Base-by-base conservation (phyloP, 2,888 invertebrate genomes). In the Erebia ligea region DNA sequence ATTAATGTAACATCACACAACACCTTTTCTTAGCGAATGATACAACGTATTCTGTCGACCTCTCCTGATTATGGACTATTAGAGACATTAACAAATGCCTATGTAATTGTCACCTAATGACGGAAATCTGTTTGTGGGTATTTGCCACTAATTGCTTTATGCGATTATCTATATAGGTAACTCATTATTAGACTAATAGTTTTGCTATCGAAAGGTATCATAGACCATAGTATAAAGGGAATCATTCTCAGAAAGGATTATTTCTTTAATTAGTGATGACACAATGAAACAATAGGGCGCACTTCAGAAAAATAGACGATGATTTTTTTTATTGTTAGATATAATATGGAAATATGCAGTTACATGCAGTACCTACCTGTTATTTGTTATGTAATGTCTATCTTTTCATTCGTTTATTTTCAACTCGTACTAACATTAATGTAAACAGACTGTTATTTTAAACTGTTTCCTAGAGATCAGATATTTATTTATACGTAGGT, bases 131-230 rank as follows among this genome's bases (percentile, higher is more conserved):
- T 76, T 80, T 79, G 78, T 78, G 78, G 81, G 82, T 83, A 86
- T 83, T 86, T 82, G 80, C 74, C 79, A 77, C 78, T 87, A 86
- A 87, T 87, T 84, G 78, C 75, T 65, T 77, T 80, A 80, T 78
- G 78, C 78, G 75, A 77, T 68, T 65, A 73, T 68, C 65, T 71
- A 71, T 63, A 64, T 68, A 57, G 62, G 56, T 63, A 25, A 25
- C 57, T 67, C 34, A 40, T 70, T 62, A 71, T 64, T 64, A 64
- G 68, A 66, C 50, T 57, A 71, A 69, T 71, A 69, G 61, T 63
- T 68, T 52, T 15, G 67, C 19, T 50, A 58, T 25, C 45, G 64
- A 70, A 70, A 62, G 68, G 11, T 56, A 54, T 48, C 21, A 63
- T 67, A 61, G 64, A 54, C 40, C 21, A 63, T 67, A 61, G 64